Evolutionary conservation across 2,113 vertebrate species (phyloP).

Genomic region (Turnix velox): DNA sequence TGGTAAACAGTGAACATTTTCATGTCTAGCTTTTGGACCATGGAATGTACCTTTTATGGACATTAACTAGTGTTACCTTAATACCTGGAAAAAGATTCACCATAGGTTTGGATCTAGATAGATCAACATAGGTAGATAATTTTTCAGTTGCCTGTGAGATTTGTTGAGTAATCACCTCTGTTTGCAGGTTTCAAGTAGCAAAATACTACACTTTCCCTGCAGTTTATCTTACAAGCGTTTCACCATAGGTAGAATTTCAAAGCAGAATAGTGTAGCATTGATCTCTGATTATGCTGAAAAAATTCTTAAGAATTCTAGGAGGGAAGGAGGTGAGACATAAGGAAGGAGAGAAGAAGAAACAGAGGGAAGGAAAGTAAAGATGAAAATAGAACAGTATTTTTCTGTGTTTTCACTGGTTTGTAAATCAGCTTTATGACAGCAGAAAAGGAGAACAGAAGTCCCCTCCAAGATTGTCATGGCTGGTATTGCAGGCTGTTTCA

Average conservation of each 20-base stretch:
- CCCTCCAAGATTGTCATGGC: neutral
- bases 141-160: neutral
- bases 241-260: neutral
- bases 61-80: neutral
- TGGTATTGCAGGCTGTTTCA: neutral
- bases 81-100: neutral
- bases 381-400: neutral
- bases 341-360: no score
- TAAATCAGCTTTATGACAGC: neutral
- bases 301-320: neutral
- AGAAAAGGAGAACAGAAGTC: neutral
- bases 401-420: neutral
- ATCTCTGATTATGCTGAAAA: neutral
- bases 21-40: neutral
- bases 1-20: slow-evolving; percentile 9
- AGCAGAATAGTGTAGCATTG: accelerated
- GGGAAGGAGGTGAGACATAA: neutral
- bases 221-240: neutral
- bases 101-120: neutral
- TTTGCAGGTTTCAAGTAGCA: neutral
- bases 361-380: neutral
- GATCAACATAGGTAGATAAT: no score
- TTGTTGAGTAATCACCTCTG: neutral
- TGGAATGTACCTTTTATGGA: neutral
- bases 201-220: neutral